Conservation (phyloP, 2,797 vertebrate species). For the Hydrocynus forskahlii region DNA sequence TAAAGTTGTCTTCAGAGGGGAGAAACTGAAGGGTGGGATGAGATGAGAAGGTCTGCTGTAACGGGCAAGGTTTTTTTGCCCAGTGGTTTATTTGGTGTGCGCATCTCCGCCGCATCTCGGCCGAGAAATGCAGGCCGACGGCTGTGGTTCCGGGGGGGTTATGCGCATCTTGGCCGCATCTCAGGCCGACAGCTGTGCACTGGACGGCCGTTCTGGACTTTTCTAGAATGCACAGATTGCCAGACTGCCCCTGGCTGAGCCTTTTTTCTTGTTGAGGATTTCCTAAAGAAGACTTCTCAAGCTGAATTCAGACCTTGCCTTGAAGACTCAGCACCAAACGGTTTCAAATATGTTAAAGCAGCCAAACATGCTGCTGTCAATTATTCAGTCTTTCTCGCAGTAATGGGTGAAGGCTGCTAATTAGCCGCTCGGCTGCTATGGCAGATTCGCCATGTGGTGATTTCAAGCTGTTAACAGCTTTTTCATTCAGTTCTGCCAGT, state of each 20-base stretch:
- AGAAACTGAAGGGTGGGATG: no score
- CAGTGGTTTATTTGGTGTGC: no score
- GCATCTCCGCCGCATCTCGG: no score
- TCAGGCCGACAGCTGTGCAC: no score
- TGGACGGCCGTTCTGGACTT: no score
- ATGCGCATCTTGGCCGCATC: no score
- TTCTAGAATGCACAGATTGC: no score
- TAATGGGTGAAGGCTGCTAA: slow-evolving; percentile 35
- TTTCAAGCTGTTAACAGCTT: slow-evolving; percentile 63
- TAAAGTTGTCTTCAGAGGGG: no score
- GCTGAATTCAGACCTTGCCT: not conserved
- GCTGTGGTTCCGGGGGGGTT: no score
- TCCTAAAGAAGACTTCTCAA: not conserved
- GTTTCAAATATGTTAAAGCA: slow-evolving; percentile 20
- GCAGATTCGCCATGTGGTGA: slow-evolving; percentile 42
- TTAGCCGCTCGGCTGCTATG: slow-evolving; percentile 35
- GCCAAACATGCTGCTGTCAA: slow-evolving; percentile 49
- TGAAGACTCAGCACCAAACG: not conserved
- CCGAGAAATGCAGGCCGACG: no score
- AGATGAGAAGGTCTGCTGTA: no score
- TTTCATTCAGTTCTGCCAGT: slow-evolving; percentile 42
- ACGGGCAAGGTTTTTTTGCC: no score
- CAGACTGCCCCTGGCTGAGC: not conserved
- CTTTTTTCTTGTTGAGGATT: not conserved
- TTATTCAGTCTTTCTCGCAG: slow-evolving; percentile 52